Conservation (phyloP, 2,113 vertebrate species). For the Dasyornis broadbenti region DNA sequence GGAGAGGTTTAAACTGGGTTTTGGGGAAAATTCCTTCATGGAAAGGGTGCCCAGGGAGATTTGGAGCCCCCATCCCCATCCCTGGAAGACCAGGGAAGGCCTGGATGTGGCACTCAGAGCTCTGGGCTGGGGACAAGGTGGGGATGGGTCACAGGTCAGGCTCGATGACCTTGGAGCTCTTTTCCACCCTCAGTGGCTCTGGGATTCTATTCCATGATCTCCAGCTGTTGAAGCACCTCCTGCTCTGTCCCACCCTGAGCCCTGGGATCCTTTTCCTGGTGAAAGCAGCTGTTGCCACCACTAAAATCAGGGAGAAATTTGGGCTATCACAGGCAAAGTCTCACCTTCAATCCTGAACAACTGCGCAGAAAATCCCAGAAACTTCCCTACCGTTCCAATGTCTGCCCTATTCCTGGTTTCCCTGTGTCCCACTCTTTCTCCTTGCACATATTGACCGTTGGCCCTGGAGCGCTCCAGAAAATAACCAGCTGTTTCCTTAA, state of each 20-base stretch:
- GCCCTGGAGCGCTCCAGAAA: conserved; percentile 44
- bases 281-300: not conserved
- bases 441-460: not conserved
- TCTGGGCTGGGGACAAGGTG: not conserved
- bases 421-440: not conserved
- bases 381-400: not conserved
- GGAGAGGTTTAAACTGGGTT: not conserved
- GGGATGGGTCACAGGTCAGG: not conserved
- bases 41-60: not conserved
- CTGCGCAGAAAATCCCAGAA: not conserved
- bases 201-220: not conserved
- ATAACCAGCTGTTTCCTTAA: conserved; percentile 56
- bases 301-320: accelerated
- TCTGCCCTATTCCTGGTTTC: not conserved
- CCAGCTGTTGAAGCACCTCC: not conserved
- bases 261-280: not conserved
- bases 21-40: not conserved
- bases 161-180: not conserved
- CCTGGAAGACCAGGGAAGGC: not conserved
- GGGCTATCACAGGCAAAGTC: not conserved
- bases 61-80: not conserved
- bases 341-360: accelerated
- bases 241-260: not conserved
- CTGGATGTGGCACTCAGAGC: not conserved
- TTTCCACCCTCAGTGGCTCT: not conserved